Base-by-base conservation (phyloP, 92 coral and sea anemone species). In the Galaxea fascicularis region DNA sequence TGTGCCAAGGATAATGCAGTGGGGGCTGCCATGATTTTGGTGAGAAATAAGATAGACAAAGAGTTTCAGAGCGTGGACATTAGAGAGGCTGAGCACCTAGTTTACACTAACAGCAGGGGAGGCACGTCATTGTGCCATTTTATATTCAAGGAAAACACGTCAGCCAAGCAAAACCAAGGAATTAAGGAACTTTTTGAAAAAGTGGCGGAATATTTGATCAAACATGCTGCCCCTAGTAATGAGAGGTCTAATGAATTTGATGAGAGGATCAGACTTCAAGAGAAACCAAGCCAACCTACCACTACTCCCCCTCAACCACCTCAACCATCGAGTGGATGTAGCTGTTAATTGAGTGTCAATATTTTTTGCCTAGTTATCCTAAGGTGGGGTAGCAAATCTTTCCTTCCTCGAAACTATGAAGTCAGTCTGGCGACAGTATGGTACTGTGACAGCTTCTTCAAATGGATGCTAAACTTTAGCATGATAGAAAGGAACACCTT, bases 41-140 rank as follows among this genome's bases (percentile, higher is more conserved):
- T 95, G 35, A 76, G 92, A 44, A 95, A 93, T 70, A 95, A 91
- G 85, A 91, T 89, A 28, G 98, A 95, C 85, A 22, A 53, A 57
- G 78, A 51, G 18, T 31, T 68, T 9, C 89, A 69, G 22, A 68
- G 77, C 20, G 86, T 80, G 39, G 84, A 74, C 14, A 85, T 62
- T 10, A 60, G 77, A 13, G 83, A 70, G 0, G 45, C 73, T 56
- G 67, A 71, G 16, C 71, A 58, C 27, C 16, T 69, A 17, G 58
- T 82, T 12, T 82, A 76, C 69, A 70, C 41, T 41, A 57, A 39
- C 16, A 1, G 1, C 10, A 49, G 18, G 6, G 53, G 0, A 54
- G 52, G 41, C 17, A 10, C 1, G n/a, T 31, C 47, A 44, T 22
- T 20, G 22, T 82, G 86, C 58, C 45, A 58, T 28, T 82, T 82